A percentile compares a stretch with the other conserved stretches of the same genome.
Evolutionary conservation across 2,888 invertebrate species (phyloP).

Genomic region (Synergus itoensis): DNA sequence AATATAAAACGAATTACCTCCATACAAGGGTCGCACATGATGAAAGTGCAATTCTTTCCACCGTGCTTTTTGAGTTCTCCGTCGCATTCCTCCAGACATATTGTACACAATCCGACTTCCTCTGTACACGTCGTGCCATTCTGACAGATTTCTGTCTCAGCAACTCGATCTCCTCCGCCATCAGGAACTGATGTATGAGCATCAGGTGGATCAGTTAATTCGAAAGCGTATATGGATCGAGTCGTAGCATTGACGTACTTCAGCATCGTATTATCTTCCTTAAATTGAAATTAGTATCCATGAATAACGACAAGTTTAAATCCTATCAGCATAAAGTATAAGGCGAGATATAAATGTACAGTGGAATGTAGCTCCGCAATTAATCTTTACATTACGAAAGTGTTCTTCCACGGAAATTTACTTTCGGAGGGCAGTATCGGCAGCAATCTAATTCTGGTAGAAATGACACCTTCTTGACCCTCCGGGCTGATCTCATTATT

Average conservation of each 20-base stretch:
- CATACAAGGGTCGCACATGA: conserved; percentile 80
- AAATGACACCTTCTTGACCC: conserved; percentile 72
- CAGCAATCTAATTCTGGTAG: conserved; percentile 65
- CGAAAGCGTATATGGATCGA: conserved; percentile 79
- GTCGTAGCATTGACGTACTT: conserved; percentile 79
- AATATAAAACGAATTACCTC: conserved; percentile 76
- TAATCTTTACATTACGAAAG: conserved; percentile 69
- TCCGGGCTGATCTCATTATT: conserved; percentile 57
- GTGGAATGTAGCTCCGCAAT: conserved; percentile 75
- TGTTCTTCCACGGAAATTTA: conserved; percentile 71
- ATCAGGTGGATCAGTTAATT: conserved; percentile 74
- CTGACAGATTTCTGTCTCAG: conserved; percentile 64
- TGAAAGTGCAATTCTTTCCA: conserved; percentile 80
- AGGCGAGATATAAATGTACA: conserved; percentile 59
- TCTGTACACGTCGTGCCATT: conserved; percentile 52
- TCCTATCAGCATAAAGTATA: neutral
- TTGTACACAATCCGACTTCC: conserved; percentile 77
- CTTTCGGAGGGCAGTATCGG: conserved; percentile 74
- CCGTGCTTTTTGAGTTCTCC: conserved; percentile 80
- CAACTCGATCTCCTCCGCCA: conserved; percentile 64
- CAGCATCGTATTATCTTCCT: conserved; percentile 80
- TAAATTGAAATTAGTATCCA: conserved; percentile 43
- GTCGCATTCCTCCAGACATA: conserved; percentile 82
- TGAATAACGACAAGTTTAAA: neutral
- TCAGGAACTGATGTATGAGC: conserved; percentile 55